Base-by-base conservation (phyloP, 2,113 vertebrate genomes). In the Microtus montanus region DNA sequence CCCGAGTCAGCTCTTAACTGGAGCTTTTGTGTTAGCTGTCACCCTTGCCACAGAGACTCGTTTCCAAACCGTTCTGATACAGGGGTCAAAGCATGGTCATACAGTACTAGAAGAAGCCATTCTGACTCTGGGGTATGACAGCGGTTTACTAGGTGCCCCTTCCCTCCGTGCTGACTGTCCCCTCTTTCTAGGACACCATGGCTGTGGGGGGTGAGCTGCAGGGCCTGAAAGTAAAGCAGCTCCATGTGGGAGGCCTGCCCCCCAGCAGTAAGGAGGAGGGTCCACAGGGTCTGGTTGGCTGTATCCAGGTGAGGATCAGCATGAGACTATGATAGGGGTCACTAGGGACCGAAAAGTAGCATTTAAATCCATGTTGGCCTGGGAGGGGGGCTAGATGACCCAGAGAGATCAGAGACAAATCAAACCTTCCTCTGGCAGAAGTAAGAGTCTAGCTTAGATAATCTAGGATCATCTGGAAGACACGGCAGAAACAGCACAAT, bases 171-270 rank as follows among this genome's bases (percentile, higher is more conserved):
- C 92, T 95, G 35, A 90, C 35, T 58, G 71, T 54, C 61, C 87
- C 58, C 87, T 47, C 95, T 95, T 90, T 95, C 80, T 97, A 99
- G 99, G 99, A 99, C 92, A 99, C 99, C 0, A 98, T 99, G 78
- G 98, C 99, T 7, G 98, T 99, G 80, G 99, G 99, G 93, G 99
- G 98, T 97, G 99, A 99, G 38, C 98, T 99, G 92, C 99, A 99
- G 84, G 99, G 99, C 87, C 98, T 99, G 98, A 99, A 99, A 98
- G 99, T 99, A 98, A 99, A 99, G 98, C 99, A 99, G 92, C 98
- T 99, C 91, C 99, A 99, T 0, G 99, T 99, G 80, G 99, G 99
- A 79, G 99, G 99, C 96, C 98, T 99, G 96, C 98, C 99, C 91
- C 99, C 98, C 68, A 98, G 99, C 33, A 78, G 90, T 68, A 96